phyloP scores from a whole-genome alignment of 2,888 invertebrate genomes.

The Bhutanitis thaidina region DNA sequence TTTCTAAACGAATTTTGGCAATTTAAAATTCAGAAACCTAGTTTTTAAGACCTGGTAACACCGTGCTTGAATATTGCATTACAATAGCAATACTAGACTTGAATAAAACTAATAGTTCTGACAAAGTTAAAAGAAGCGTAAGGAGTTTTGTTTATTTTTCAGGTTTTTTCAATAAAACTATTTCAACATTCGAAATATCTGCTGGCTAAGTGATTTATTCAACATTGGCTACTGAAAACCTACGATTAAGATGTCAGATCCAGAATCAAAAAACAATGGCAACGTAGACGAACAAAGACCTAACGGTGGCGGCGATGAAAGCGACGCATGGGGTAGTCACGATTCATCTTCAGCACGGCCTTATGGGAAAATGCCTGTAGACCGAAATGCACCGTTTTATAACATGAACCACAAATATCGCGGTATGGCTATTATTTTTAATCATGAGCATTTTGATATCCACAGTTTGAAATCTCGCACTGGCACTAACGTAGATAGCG shows the following conservation, averaged over 20 bases:
- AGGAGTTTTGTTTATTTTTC: too few relatives aligned
- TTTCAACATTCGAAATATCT: too few relatives aligned
- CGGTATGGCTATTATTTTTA: conserved; percentile 93
- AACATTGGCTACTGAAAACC: too few relatives aligned
- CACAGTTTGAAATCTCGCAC: conserved; percentile 84
- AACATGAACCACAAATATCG: conserved; percentile 92
- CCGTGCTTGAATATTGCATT: too few relatives aligned
- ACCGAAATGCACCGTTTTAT: conserved; percentile 87
- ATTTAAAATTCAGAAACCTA: too few relatives aligned
- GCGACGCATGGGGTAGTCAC: conserved; percentile 70
- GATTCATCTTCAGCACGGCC: conserved; percentile 55
- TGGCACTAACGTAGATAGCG: conserved; percentile 93
- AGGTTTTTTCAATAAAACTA: too few relatives aligned
- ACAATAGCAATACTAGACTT: too few relatives aligned
- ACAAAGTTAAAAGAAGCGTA: too few relatives aligned
- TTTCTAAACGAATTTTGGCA: too few relatives aligned
- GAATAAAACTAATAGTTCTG: too few relatives aligned
- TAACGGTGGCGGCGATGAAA: conserved; percentile 68
- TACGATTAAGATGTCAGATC: conserved; percentile 49
- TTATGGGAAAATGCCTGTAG: conserved; percentile 81
- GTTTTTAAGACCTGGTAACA: too few relatives aligned
- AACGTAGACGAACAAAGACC: conserved; percentile 69
- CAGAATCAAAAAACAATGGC: conserved; percentile 48
- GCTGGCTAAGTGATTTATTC: too few relatives aligned
- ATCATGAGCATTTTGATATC: conserved; percentile 91